Base-by-base conservation (phyloP, 2,113 vertebrate genomes). In the Tricholaema leucomelas region DNA sequence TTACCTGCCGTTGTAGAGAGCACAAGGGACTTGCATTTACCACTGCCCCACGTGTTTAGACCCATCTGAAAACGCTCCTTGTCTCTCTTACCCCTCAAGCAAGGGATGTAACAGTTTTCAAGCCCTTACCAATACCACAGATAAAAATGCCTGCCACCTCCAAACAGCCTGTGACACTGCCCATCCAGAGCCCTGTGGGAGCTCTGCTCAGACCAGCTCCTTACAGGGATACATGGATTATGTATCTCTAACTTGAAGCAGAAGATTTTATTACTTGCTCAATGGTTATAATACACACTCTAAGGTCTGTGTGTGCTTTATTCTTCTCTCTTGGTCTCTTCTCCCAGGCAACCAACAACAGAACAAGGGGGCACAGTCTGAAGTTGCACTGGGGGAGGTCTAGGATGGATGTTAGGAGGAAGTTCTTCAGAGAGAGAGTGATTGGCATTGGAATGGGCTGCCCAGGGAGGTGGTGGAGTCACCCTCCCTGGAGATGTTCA, bases 11-110 rank as follows among this genome's bases (percentile, higher is more conserved):
- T 31, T 27, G 76, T 42, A 66, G 72, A 59, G 88, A 71, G 72
- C 72, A 48, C 8, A 4, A 65, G 52, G 90, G 91, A 93, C 92
- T 85, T 94, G 76, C 88, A 90, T 94, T 92, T 81, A 83, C 90
- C 93, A 85, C 76, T 38, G 30, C 20, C 42, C 36, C 3, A 0
- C 36, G 73, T 67, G 52, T 77, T 83, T 36, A 90, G 80, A 83
- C 56, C 36, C 75, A 55, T 69, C 60, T 65, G 77, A 73, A 92
- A 85, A 42, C 12, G 50, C 31, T 95, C 48, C 83, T 94, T 94
- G 83, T 88, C 84, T 86, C 73, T 71, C 69, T 70, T 46, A 72
- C 69, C 69, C 88, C 36, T 46, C 73, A 83, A 94, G 76, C 72
- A 71, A 73, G 56, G 60, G 58, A 93, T 77, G 52, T 83, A 90